Percentiles rank a stretch among this genome's conserved stretches.
phyloP scores from a whole-genome alignment of 2,113 vertebrate genomes.

The Chlamydotis undulata region DNA sequence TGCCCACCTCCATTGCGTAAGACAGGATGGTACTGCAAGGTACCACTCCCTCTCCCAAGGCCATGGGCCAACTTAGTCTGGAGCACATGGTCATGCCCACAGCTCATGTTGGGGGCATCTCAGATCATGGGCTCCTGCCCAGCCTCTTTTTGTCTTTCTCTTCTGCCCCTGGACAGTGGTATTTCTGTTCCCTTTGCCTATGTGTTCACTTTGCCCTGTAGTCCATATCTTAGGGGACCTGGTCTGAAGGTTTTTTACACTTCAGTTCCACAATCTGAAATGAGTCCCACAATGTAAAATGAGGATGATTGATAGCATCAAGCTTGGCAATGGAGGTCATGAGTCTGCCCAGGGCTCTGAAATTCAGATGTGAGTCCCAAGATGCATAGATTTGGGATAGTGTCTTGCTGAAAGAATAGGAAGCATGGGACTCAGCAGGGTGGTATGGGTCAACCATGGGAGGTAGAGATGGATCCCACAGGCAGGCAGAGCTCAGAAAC shows the following conservation, averaged over 20 bases:
- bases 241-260: background rate
- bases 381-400: background rate
- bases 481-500: background rate
- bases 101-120: fast-evolving
- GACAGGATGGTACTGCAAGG: fast-evolving
- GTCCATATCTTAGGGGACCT: background rate
- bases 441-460: fast-evolving
- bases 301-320: background rate
- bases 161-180: background rate
- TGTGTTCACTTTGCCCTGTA: background rate
- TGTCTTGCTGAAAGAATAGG: background rate
- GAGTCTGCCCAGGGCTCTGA: background rate
- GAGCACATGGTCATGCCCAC: background rate
- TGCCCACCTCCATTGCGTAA: background rate
- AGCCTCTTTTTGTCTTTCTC: background rate
- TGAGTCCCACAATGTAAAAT: background rate
- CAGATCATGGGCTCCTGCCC: background rate
- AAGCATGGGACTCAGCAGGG: fast-evolving
- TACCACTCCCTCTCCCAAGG: background rate
- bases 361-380: background rate
- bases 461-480: background rate
- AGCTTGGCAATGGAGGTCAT: background rate
- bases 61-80: background rate
- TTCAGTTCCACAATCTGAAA: background rate
- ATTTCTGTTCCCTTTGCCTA: background rate